phyloP scores from a whole-genome alignment of 1,140 invertebrate species.

The Halyomorpha halys region DNA sequence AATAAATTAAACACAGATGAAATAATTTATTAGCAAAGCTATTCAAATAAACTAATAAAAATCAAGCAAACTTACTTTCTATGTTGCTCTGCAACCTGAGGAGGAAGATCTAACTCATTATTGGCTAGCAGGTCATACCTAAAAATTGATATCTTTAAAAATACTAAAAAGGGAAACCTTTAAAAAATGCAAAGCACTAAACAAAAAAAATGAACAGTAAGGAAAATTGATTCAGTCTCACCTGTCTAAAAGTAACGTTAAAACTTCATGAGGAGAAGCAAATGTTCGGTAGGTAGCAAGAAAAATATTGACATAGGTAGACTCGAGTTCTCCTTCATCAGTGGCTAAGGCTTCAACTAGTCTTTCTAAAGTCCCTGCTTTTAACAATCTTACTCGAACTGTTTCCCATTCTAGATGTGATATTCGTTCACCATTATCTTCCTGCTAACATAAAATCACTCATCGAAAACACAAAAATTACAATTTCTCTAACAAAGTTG shows the following conservation, averaged over 20 bases:
- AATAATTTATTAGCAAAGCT: too few relatives aligned
- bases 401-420: conserved; percentile 98
- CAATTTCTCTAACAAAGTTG: background rate
- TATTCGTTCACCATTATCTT: conserved; percentile 65
- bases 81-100: conserved; percentile 49
- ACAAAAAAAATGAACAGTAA: background rate
- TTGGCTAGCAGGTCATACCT: conserved; percentile 37
- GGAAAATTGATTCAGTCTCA: conserved; percentile 40
- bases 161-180: background rate
- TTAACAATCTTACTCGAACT: conserved; percentile 88
- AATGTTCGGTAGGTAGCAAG: conserved; percentile 88
- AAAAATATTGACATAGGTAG: conserved; percentile 95
- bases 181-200: background rate
- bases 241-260: conserved; percentile 67
- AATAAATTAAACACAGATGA: too few relatives aligned
- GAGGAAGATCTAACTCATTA: conserved; percentile 34
- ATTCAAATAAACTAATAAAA: too few relatives aligned
- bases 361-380: conserved; percentile 88
- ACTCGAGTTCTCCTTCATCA: conserved; percentile 90
- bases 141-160: conserved; percentile 18
- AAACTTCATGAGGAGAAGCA: conserved; percentile 65
- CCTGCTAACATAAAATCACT: conserved; percentile 40
- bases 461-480: background rate
- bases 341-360: conserved; percentile 86
- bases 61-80: conserved; percentile 47